Evolutionary conservation across 2,113 vertebrate genomes (phyloP), one percentile per base, ranked within the genome.

Genomic region (Catharus fuscescens): DNA sequence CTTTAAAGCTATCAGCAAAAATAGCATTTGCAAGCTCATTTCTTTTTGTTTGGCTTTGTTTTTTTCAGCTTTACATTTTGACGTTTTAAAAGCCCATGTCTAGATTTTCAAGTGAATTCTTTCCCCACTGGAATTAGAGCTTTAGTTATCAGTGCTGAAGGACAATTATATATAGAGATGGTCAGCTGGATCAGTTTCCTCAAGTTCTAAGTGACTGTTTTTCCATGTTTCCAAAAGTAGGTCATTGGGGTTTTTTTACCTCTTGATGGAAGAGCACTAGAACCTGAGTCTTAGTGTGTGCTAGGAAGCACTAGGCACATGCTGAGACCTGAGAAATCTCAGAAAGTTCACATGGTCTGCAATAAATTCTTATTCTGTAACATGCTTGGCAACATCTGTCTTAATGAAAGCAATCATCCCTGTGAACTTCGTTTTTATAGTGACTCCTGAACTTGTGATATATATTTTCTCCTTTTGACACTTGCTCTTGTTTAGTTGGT

Each of bases 1-100:
- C 78, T 74, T 88, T 80, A 74, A 56, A 38, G 29, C 31, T 90
- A 56, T 93, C 81, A 95, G 60, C 31, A 97, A 86, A 97, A 93
- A n/a, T 32, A 56, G 31, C 47, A 73, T 95, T 92, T 5, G 2
- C 34, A 91, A 72, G 40, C 78, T 90, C 44, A 45, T 15, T 28
- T 64, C 29, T 79, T 91, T 88, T 71, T 56, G 26, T 86, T 67
- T 80, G 34, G 1, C 2, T 83, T 81, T 38, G 20, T 1, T 52
- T 65, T 76, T 79, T 77, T 85, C 38, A 56, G 5, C 32, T 67
- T 83, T 94, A 79, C 31, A 71, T 86, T 94, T 91, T 93, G 80
- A 82, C 53, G 38, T 89, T 89, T 95, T 91, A 84, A 95, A 95
- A 96, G 66, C 64, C 24, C 34, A 36, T 52, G n/a, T 89, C 69